These are phyloP conservation scores for Priocnemis perturbator DNA, from an alignment of 2,888 invertebrate genomes.

Conservation along the genomic window DNA sequence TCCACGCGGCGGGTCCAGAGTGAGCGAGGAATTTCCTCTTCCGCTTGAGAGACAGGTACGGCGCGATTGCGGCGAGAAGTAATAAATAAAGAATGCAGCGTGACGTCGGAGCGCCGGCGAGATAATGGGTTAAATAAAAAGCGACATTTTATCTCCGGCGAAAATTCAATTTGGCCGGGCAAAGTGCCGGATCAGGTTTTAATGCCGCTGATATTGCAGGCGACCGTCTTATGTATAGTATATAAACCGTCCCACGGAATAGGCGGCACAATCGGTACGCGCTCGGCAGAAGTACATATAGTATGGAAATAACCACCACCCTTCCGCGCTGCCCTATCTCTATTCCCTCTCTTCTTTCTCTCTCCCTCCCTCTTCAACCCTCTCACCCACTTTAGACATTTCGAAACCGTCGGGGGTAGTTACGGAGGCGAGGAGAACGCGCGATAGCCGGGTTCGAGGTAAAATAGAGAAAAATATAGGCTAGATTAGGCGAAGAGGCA, in stretches of 20 bases:
- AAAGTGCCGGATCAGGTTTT: conserved; percentile 65
- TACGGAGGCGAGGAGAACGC: conserved; percentile 27
- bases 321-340: conserved; percentile 6
- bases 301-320: conserved; percentile 6
- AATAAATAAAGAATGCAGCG: not conserved
- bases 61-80: no score
- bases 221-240: conserved; percentile 1
- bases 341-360: not conserved
- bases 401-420: conserved; percentile 24
- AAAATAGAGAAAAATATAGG: conserved; percentile 62
- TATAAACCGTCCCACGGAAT: not conserved
- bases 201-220: conserved; percentile 59
- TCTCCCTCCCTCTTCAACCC: not conserved
- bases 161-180: conserved; percentile 62
- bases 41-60: no score
- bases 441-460: conserved; percentile 47
- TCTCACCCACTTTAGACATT: not conserved
- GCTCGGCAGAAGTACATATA: not conserved
- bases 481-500: conserved; percentile 64
- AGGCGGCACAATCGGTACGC: conserved; percentile 11
- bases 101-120: conserved; percentile 7
- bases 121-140: conserved; percentile 61
- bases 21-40: no score
- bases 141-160: conserved; percentile 60
- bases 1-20: no score